Evolutionary conservation across 2,888 invertebrate species (phyloP).

Genomic region (Gymnoscelis rufifasciata): DNA sequence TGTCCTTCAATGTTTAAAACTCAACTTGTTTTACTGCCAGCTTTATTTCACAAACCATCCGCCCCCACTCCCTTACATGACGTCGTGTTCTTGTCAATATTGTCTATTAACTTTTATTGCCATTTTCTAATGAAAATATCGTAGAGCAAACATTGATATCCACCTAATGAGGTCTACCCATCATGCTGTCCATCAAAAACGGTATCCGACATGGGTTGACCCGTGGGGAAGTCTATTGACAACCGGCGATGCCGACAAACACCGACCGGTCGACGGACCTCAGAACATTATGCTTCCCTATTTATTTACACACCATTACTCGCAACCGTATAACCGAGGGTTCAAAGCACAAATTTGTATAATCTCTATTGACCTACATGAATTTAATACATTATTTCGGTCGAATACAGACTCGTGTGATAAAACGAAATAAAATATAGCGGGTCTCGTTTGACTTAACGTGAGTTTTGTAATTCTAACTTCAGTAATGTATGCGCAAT

Average conservation of each 20-base stretch:
- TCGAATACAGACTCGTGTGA: constrained; percentile 24
- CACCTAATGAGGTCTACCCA: constrained; percentile 13
- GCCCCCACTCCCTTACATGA: too few relatives aligned
- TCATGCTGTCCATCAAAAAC: constrained; percentile 31
- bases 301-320: constrained; percentile 16
- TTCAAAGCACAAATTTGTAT: constrained; percentile 25
- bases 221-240: constrained; percentile 40
- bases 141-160: background rate
- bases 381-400: constrained; percentile 24
- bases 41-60: too few relatives aligned
- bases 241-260: constrained; percentile 33
- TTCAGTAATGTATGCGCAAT: background rate
- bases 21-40: too few relatives aligned
- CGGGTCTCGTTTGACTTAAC: background rate
- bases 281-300: constrained; percentile 32
- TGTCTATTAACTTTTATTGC: background rate
- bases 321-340: constrained; percentile 17
- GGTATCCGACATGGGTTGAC: constrained; percentile 32
- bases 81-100: background rate
- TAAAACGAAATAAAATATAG: too few relatives aligned
- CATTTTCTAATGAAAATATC: too few relatives aligned
- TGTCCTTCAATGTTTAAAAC: too few relatives aligned
- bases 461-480: background rate
- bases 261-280: constrained; percentile 21
- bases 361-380: constrained; percentile 11